Conservation (phyloP, 2,797 vertebrate species). For the Linurgus olivaceus region DNA sequence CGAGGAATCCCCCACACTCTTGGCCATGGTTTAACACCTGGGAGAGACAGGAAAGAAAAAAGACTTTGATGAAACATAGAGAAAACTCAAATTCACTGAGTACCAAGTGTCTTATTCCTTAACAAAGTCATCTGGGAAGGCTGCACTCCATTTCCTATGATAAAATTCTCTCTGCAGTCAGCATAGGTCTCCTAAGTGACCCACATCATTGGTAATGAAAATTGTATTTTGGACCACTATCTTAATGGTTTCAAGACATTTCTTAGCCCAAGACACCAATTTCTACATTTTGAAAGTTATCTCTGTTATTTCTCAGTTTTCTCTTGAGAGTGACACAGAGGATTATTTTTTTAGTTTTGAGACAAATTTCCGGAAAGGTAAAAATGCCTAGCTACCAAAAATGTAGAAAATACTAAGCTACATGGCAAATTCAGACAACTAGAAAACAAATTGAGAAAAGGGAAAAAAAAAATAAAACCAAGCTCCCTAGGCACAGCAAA, state of each 20-base stretch:
- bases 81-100: neutral
- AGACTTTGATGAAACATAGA: neutral
- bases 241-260: neutral
- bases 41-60: neutral
- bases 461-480: neutral
- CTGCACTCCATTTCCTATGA: rapidly evolving
- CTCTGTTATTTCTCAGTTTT: neutral
- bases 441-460: neutral
- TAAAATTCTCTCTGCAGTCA: neutral
- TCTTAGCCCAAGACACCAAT: neutral
- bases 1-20: neutral
- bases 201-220: neutral
- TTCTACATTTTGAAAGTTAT: neutral
- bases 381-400: neutral
- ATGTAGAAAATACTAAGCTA: neutral
- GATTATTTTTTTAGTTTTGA: neutral
- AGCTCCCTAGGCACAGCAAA: neutral
- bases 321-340: neutral
- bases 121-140: neutral
- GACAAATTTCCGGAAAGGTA: neutral
- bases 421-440: neutral
- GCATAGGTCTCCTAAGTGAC: neutral
- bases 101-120: neutral
- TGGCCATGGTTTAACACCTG: neutral
- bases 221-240: neutral